These are phyloP conservation scores for Apodemus sylvaticus DNA, from an alignment of 2,113 vertebrate genomes.

Conservation along the genomic window DNA sequence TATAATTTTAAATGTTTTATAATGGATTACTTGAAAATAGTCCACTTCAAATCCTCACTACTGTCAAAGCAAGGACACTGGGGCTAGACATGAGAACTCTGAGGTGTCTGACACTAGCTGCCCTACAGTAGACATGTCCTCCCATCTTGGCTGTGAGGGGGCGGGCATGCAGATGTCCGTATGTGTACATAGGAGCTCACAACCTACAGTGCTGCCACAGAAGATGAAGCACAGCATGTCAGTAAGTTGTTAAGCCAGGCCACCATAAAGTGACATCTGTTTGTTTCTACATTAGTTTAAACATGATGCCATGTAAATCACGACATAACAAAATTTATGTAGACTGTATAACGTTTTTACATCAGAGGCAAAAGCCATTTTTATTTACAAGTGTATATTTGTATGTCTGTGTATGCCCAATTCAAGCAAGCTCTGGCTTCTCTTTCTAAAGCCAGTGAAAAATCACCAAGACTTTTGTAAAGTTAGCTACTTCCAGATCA, in stretches of 20 bases:
- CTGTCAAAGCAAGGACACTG: background rate
- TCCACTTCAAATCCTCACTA: background rate
- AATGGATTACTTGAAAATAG: conserved; percentile 18
- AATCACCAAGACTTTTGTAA: background rate
- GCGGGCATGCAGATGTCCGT: background rate
- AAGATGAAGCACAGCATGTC: background rate
- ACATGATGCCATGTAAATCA: background rate
- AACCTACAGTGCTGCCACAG: background rate
- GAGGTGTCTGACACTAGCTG: background rate
- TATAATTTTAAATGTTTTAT: conserved; percentile 11
- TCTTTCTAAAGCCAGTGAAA: background rate
- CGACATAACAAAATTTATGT: background rate
- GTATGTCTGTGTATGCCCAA: background rate
- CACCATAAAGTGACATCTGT: background rate
- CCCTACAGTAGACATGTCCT: background rate
- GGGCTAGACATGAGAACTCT: background rate
- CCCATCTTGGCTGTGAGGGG: background rate
- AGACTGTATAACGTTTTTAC: background rate
- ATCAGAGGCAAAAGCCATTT: background rate
- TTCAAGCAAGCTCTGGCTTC: background rate
- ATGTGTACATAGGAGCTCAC: background rate
- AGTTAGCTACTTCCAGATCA: background rate
- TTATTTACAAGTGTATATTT: background rate
- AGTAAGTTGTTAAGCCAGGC: background rate
- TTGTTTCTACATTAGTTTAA: background rate